Percentiles rank a stretch among this genome's conserved stretches.
phyloP scores from a whole-genome alignment of 2,797 vertebrate genomes.

The Silurus lanzhouensis region DNA sequence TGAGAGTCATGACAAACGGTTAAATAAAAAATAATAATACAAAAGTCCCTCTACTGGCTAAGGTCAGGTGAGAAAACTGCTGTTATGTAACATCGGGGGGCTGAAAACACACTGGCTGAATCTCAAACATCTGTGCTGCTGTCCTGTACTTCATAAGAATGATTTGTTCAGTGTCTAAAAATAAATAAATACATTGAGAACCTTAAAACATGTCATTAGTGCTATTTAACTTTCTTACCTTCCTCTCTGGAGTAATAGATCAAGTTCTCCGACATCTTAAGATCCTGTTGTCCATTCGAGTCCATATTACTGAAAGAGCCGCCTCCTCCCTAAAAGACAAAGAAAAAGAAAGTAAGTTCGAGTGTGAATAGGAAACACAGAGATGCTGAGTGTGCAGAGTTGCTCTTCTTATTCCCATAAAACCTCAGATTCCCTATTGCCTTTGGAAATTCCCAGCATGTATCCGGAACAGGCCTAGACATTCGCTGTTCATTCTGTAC shows the following conservation, averaged over 20 bases:
- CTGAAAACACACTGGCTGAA: neutral
- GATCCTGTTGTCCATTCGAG: conserved; percentile 58
- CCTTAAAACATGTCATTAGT: neutral
- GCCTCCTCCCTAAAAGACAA: conserved; percentile 55
- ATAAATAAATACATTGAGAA: neutral
- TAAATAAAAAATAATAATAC: neutral
- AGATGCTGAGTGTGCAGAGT: conserved; percentile 37
- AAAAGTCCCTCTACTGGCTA: neutral
- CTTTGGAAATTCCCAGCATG: conserved; percentile 45
- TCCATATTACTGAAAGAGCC: conserved; percentile 58
- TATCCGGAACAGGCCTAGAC: conserved; percentile 25
- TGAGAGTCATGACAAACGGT: neutral
- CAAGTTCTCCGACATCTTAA: conserved; percentile 94
- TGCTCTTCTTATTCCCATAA: conserved; percentile 31
- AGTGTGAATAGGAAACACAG: conserved; percentile 9
- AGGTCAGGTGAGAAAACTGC: neutral
- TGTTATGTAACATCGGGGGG: neutral
- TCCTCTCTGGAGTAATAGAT: conserved; percentile 91
- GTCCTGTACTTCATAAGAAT: neutral
- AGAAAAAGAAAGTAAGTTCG: conserved; percentile 17
- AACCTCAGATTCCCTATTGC: conserved; percentile 21
- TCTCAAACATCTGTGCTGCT: neutral
- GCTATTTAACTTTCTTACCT: conserved; percentile 84
- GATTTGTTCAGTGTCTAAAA: neutral
- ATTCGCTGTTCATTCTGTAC: conserved; percentile 23